A percentile compares a stretch with the other conserved stretches of the same genome.
Conservation (phyloP, 1,140 invertebrate species). For the Danaus melanippus region DNA sequence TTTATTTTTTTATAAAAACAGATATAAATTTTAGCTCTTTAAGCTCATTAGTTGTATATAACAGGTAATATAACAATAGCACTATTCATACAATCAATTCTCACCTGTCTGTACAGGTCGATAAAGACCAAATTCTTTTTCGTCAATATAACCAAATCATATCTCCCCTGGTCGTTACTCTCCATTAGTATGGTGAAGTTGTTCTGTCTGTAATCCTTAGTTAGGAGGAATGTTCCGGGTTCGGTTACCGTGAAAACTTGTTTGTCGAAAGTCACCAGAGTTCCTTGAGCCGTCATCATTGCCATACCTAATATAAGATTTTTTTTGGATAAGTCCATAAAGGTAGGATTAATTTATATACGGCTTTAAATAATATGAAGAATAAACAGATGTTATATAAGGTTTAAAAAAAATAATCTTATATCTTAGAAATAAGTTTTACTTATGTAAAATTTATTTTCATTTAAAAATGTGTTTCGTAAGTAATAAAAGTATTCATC, state of each 20-base stretch:
- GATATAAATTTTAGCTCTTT: too few species aligned
- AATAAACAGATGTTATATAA: too few species aligned
- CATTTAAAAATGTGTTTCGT: too few species aligned
- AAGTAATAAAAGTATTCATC: too few species aligned
- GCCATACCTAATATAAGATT: constrained; percentile 51
- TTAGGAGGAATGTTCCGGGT: constrained; percentile 58
- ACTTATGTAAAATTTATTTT: too few species aligned
- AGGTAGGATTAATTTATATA: too few species aligned
- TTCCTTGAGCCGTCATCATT: constrained; percentile 65
- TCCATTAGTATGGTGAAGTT: constrained; percentile 64
- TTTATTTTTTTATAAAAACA: too few species aligned
- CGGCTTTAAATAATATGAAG: constrained; percentile 1
- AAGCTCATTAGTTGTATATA: too few species aligned
- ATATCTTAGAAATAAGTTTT: too few species aligned
- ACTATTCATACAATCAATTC: not conserved
- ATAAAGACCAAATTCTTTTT: constrained; percentile 43
- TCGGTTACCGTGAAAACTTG: constrained; percentile 53
- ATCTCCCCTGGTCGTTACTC: constrained; percentile 46
- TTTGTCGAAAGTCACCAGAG: constrained; percentile 65
- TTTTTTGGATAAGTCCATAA: too few species aligned
- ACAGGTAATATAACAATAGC: too few species aligned
- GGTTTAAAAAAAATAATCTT: too few species aligned
- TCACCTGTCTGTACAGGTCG: constrained; percentile 61
- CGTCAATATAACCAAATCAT: constrained; percentile 52
- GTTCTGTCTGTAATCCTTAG: constrained; percentile 50